Evolutionary conservation across 2,888 invertebrate species (phyloP).

Genomic region (Phyto melanocephala): DNA sequence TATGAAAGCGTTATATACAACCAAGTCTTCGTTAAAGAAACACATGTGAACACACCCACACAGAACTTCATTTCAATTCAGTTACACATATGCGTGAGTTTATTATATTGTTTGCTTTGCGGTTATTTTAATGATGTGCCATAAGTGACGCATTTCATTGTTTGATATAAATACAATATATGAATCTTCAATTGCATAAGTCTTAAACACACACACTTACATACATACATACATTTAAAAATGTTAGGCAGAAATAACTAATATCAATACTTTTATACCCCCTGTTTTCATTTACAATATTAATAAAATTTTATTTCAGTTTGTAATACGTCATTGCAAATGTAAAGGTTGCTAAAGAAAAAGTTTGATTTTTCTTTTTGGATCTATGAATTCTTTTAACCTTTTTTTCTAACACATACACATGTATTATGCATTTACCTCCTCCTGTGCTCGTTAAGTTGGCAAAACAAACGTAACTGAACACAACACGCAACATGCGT

Average conservation of each 20-base stretch:
- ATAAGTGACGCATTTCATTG: slow-evolving; percentile 65
- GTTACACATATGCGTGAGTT: slow-evolving; percentile 61
- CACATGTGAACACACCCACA: background rate
- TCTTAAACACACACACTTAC: background rate
- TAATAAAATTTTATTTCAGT: background rate
- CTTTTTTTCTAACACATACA: background rate
- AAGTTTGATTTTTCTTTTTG: background rate
- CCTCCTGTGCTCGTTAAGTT: slow-evolving; percentile 52
- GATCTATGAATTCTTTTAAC: background rate
- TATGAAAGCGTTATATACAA: background rate
- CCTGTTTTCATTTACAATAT: slow-evolving; percentile 8
- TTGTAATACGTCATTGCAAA: background rate
- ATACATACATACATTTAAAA: background rate
- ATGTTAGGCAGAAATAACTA: too few species aligned
- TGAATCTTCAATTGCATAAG: slow-evolving; percentile 5
- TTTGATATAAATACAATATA: slow-evolving; percentile 45
- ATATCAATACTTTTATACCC: too few species aligned
- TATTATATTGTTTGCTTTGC: slow-evolving; percentile 61
- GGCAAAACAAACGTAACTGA: slow-evolving; percentile 28
- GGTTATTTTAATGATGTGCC: slow-evolving; percentile 68
- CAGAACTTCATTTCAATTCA: background rate
- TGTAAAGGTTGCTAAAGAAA: background rate
- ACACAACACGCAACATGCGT: slow-evolving; percentile 58
- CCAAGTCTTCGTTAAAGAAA: too few species aligned
- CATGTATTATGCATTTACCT: slow-evolving; percentile 36